These are phyloP conservation scores for Onychomys leucogaster DNA, from an alignment of 2,797 vertebrate genomes.

Conservation along the genomic window DNA sequence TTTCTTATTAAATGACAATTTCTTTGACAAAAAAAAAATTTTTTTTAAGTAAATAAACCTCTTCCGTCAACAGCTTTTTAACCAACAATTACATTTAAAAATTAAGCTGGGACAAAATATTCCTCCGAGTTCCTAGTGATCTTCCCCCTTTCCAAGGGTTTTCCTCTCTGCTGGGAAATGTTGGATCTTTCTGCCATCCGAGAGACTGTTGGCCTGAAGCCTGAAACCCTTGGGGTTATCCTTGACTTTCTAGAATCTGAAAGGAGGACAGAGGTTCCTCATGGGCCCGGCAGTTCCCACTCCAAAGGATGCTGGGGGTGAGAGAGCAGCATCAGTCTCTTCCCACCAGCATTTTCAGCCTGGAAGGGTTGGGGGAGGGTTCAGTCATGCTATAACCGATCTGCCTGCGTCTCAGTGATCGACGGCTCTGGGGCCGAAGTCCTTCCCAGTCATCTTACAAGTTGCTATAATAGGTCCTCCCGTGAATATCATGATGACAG, in stretches of 20 bases:
- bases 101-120: background rate
- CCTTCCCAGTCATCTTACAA: slow-evolving; percentile 15
- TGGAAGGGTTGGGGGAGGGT: slow-evolving; percentile 1
- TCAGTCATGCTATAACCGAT: slow-evolving; percentile 15
- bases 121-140: background rate
- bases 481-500: slow-evolving; percentile 35
- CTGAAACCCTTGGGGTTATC: slow-evolving; percentile 20
- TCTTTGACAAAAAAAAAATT: slow-evolving; percentile 22
- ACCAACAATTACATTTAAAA: background rate
- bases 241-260: slow-evolving; percentile 51
- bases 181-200: background rate
- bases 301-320: background rate
- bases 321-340: slow-evolving; percentile 2
- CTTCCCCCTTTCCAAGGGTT: background rate
- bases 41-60: background rate
- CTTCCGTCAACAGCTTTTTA: slow-evolving; percentile 40
- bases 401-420: slow-evolving; percentile 26
- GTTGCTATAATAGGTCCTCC: slow-evolving; percentile 55
- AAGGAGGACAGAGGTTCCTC: slow-evolving; percentile 21
- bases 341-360: slow-evolving; percentile 35
- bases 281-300: background rate
- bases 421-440: background rate
- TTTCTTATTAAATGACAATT: slow-evolving; percentile 60
- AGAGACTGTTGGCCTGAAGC: background rate
- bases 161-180: slow-evolving; percentile 24